phyloP scores from a whole-genome alignment of 1,140 invertebrate genomes.

The Lasioglossum albipes region DNA sequence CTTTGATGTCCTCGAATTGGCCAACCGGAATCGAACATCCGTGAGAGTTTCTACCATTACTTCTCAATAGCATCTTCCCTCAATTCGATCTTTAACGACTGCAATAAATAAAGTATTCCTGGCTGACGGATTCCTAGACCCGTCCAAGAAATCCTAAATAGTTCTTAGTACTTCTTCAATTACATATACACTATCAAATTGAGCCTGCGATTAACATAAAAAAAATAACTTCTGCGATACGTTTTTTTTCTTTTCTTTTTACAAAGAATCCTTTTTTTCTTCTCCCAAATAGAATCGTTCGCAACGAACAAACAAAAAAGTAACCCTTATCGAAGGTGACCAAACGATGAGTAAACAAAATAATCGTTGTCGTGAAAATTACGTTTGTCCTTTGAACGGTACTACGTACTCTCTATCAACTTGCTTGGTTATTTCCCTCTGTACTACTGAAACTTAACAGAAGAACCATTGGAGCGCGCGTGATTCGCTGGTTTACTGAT shows the following conservation, averaged over 20 bases:
- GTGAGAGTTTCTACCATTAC: constrained; percentile 3
- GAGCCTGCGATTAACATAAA: neutral
- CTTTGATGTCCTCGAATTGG: too few relatives aligned
- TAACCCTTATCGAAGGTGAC: too few relatives aligned
- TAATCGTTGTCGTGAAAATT: neutral
- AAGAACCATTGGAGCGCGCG: constrained; percentile 1
- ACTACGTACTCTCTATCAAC: constrained; percentile 11
- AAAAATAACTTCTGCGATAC: too few relatives aligned
- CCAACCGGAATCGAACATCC: too few relatives aligned
- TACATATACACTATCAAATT: constrained; percentile 7
- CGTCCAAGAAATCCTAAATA: neutral
- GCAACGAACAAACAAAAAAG: too few relatives aligned
- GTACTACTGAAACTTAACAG: constrained; percentile 14
- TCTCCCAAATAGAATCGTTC: too few relatives aligned
- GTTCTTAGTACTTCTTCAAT: neutral
- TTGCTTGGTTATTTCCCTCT: neutral
- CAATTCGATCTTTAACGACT: constrained; percentile 8
- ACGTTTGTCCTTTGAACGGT: constrained; percentile 16
- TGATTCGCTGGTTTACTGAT: neutral
- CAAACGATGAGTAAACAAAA: too few relatives aligned
- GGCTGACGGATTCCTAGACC: constrained; percentile 40
- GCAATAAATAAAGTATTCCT: constrained; percentile 30
- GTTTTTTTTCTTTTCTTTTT: too few relatives aligned
- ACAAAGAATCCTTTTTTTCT: too few relatives aligned
- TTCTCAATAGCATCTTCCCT: neutral